Evolutionary conservation across 2,797 vertebrate genomes (phyloP).

Genomic region (Coendou prehensilis): DNA sequence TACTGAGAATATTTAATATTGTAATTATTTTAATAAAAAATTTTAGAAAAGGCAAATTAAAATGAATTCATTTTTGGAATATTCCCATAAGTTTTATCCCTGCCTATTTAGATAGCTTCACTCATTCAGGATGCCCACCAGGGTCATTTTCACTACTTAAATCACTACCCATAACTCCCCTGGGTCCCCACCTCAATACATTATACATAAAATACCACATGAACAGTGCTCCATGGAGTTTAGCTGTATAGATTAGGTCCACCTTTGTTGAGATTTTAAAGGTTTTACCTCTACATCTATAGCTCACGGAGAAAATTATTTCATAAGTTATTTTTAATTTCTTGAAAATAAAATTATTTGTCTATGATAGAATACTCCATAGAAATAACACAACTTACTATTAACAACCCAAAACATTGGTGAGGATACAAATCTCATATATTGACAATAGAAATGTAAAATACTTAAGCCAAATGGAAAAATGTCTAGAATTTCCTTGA

Average conservation of each 20-base stretch:
- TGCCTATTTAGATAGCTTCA: not conserved
- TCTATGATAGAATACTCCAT: not conserved
- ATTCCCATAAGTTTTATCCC: not conserved
- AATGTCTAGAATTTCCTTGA: not conserved
- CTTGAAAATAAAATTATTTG: not conserved
- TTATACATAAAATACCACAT: not conserved
- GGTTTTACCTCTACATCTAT: not conserved
- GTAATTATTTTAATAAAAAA: constrained; percentile 34
- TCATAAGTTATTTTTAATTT: not conserved
- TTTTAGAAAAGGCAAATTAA: constrained; percentile 16
- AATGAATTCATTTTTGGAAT: not conserved
- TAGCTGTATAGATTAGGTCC: not conserved
- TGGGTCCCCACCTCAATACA: not conserved
- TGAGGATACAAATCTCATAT: not conserved
- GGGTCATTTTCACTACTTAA: not conserved
- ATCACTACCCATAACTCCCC: not conserved
- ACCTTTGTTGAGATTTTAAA: not conserved
- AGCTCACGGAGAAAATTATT: not conserved
- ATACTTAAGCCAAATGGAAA: not conserved
- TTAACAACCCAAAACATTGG: not conserved
- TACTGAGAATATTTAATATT: not conserved
- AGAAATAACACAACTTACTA: not conserved
- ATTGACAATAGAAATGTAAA: not conserved
- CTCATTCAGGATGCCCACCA: not conserved
- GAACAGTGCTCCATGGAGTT: not conserved